Percentiles rank a stretch among this genome's conserved stretches.
These are phyloP conservation scores for Abscondita cerata DNA, from an alignment of 2,888 invertebrate species.

Conservation along the genomic window DNA sequence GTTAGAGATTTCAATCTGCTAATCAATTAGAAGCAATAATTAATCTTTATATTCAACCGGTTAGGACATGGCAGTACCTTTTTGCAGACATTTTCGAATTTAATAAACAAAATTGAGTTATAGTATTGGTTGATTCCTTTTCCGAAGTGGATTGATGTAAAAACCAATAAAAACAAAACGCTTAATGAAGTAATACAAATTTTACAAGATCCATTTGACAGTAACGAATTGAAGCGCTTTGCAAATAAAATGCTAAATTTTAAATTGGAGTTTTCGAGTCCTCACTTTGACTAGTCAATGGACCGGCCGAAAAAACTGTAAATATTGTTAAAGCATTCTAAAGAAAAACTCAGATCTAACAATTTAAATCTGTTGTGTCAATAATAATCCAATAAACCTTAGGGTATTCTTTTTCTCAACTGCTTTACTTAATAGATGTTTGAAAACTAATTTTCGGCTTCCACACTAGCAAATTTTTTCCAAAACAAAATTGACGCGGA, in stretches of 20 bases:
- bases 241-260: neutral
- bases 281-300: neutral
- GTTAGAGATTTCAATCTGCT: conserved; percentile 1
- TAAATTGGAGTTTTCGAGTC: neutral
- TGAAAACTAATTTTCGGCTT: neutral
- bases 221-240: neutral
- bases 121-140: conserved; percentile 43
- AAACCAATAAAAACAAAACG: conserved; percentile 15
- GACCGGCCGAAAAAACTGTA: neutral
- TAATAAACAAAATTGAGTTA: conserved; percentile 35
- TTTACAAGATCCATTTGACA: conserved; percentile 1
- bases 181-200: conserved; percentile 30
- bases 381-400: neutral
- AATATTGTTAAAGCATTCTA: no score
- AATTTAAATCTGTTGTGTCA: neutral
- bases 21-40: conserved; percentile 26
- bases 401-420: conserved; percentile 1
- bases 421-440: neutral
- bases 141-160: conserved; percentile 39
- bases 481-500: neutral
- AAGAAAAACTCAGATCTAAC: neutral
- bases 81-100: conserved; percentile 37
- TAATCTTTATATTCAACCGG: conserved; percentile 33
- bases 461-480: neutral
- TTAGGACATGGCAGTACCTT: conserved; percentile 31